These are phyloP conservation scores for Drosophila histrio DNA, from an alignment of 2,888 invertebrate genomes.

Conservation along the genomic window DNA sequence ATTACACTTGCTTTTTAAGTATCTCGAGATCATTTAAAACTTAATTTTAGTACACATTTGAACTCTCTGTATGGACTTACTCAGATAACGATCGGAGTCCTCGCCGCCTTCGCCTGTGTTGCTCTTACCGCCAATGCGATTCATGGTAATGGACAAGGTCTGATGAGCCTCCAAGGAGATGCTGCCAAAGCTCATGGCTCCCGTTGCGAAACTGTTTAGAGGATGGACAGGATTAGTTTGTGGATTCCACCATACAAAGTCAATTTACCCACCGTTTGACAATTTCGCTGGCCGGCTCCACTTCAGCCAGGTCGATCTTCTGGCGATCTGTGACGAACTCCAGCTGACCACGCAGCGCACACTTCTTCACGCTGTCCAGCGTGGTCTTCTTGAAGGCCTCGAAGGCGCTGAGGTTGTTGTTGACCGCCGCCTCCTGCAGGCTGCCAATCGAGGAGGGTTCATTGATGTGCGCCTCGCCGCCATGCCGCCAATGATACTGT, in stretches of 20 bases:
- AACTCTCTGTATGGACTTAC: too few relatives aligned
- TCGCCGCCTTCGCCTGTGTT: slow-evolving; percentile 99
- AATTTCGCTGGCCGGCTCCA: slow-evolving; percentile 97
- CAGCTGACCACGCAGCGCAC: slow-evolving; percentile 96
- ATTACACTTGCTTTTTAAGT: too few relatives aligned
- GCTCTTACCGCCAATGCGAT: slow-evolving; percentile 97
- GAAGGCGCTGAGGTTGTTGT: slow-evolving; percentile 93
- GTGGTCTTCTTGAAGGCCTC: slow-evolving; percentile 94
- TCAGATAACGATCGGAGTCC: slow-evolving; percentile 91
- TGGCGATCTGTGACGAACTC: slow-evolving; percentile 92
- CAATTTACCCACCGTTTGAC: slow-evolving; percentile 93
- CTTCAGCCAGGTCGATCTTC: slow-evolving; percentile 92
- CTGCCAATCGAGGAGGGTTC: slow-evolving; percentile 92
- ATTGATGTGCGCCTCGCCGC: slow-evolving; percentile 99
- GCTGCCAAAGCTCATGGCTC: slow-evolving; percentile 98
- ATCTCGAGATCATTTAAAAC: too few relatives aligned
- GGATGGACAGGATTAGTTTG: background rate
- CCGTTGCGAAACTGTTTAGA: slow-evolving; percentile 85
- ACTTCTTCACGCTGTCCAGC: slow-evolving; percentile 92
- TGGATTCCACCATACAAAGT: rapidly evolving
- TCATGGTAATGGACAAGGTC: slow-evolving; percentile 98
- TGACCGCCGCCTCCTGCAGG: slow-evolving; percentile 93
- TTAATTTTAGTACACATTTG: too few relatives aligned
- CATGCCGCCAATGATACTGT: slow-evolving; percentile 97
- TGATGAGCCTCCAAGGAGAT: slow-evolving; percentile 98